These are phyloP conservation scores for Hylaea fasciaria DNA, from an alignment of 2,888 invertebrate species.

Conservation along the genomic window DNA sequence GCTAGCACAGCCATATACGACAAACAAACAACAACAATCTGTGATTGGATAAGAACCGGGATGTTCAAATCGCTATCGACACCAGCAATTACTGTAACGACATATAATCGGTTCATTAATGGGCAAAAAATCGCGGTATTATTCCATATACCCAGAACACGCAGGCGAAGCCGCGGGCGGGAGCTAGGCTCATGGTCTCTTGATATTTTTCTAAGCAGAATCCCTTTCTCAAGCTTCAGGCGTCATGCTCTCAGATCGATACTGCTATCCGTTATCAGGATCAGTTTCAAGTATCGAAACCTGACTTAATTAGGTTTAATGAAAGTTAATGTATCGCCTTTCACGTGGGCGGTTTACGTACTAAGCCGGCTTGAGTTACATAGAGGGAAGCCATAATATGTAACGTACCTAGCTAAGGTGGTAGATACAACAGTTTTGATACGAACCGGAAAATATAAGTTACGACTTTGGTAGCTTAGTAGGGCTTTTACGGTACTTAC, in stretches of 20 bases:
- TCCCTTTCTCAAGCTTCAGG: not conserved
- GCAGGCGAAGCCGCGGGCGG: no score
- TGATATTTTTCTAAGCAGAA: not conserved
- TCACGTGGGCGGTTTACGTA: constrained; percentile 16
- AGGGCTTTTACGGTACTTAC: no score
- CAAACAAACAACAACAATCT: no score
- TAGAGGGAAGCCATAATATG: constrained; percentile 20
- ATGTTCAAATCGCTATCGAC: no score
- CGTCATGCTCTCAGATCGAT: constrained; percentile 2
- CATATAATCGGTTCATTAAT: no score
- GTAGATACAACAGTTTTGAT: not conserved
- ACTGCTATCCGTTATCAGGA: constrained; percentile 9
- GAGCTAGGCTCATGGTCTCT: no score
- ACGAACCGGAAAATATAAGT: not conserved
- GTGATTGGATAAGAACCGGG: no score
- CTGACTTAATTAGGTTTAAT: constrained; percentile 6
- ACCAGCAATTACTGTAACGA: no score
- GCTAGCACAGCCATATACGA: no score
- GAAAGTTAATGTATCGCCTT: constrained; percentile 25
- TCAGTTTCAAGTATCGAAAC: constrained; percentile 13
- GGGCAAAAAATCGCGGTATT: no score
- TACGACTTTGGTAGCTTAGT: no score
- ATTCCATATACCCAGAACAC: no score
- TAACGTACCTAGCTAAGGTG: not conserved
- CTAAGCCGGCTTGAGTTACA: constrained; percentile 20